Evolutionary conservation across 2,797 vertebrate genomes (phyloP).

Genomic region (Pampus argenteus): DNA sequence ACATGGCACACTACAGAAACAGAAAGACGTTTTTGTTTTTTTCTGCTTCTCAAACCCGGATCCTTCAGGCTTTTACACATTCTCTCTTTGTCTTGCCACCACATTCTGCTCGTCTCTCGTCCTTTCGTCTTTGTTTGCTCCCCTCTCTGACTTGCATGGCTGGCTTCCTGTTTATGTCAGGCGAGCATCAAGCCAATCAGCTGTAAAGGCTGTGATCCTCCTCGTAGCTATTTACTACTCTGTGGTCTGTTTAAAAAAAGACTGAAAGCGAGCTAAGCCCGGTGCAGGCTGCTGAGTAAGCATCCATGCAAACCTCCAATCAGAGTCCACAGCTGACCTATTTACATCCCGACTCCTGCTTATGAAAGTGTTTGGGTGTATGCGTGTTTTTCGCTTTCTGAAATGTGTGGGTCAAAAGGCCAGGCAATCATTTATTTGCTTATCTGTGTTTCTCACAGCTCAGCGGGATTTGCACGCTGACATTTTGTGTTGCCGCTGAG

Average conservation of each 20-base stretch:
- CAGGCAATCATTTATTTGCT: constrained; percentile 56
- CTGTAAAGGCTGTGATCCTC: constrained; percentile 85
- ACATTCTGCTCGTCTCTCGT: constrained; percentile 57
- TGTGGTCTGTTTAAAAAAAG: constrained; percentile 81
- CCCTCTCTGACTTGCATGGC: constrained; percentile 65
- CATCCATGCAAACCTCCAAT: constrained; percentile 69
- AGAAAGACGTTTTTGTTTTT: constrained; percentile 31
- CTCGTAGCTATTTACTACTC: constrained; percentile 86
- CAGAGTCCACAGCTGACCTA: constrained; percentile 70
- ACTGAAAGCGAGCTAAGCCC: constrained; percentile 75
- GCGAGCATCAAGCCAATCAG: constrained; percentile 84
- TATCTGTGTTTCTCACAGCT: constrained; percentile 52
- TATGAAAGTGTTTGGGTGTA: constrained; percentile 31
- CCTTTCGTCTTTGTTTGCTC: constrained; percentile 64
- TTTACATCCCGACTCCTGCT: constrained; percentile 58
- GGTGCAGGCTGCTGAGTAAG: constrained; percentile 86
- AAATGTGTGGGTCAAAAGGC: constrained; percentile 28
- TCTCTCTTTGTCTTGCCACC: constrained; percentile 62
- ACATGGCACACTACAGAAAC: constrained; percentile 63
- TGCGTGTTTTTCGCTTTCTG: constrained; percentile 20
- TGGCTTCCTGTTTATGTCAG: constrained; percentile 86
- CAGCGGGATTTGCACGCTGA: constrained; percentile 66
- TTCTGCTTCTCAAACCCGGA: constrained; percentile 31
- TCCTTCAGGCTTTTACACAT: constrained; percentile 66
- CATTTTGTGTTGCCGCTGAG: constrained; percentile 62